phyloP scores from a whole-genome alignment of 2,888 invertebrate species.

The Spodoptera littoralis region DNA sequence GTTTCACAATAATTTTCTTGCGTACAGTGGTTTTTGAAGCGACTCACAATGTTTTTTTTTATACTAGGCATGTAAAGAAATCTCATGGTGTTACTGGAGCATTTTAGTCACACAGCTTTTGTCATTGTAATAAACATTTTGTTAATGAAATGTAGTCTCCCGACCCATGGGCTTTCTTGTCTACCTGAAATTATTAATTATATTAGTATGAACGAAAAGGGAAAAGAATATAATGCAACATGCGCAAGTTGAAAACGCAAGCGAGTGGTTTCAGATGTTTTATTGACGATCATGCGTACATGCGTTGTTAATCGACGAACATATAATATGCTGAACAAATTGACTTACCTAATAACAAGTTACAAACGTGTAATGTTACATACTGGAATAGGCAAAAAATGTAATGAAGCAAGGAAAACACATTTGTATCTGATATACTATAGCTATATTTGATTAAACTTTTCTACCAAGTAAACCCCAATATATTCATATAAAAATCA shows the following conservation, averaged over 20 bases:
- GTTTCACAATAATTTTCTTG: conserved; percentile 51
- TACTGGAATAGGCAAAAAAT: conserved; percentile 49
- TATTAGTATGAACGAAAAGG: conserved; percentile 87
- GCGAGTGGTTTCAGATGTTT: conserved; percentile 64
- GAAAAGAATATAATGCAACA: conserved; percentile 72
- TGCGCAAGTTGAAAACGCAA: conserved; percentile 73
- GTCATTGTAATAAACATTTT: conserved; percentile 72
- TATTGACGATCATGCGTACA: conserved; percentile 73
- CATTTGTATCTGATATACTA: conserved; percentile 71
- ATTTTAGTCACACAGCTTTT: conserved; percentile 79
- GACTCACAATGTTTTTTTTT: conserved; percentile 51
- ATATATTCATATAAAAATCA: conserved; percentile 89
- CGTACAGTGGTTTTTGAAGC: conserved; percentile 54
- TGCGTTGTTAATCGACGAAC: conserved; percentile 69
- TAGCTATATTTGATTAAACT: conserved; percentile 86
- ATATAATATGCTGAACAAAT: conserved; percentile 54
- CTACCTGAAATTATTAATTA: conserved; percentile 88
- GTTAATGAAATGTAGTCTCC: conserved; percentile 86
- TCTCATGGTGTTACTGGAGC: conserved; percentile 73
- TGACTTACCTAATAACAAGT: conserved; percentile 75
- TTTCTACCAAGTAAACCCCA: conserved; percentile 88
- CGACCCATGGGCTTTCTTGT: conserved; percentile 87
- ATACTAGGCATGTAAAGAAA: conserved; percentile 63
- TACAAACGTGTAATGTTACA: conserved; percentile 47
- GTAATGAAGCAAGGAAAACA: conserved; percentile 71